Evolutionary conservation across 2,797 vertebrate genomes (phyloP).

Genomic region (Amblyraja radiata): DNA sequence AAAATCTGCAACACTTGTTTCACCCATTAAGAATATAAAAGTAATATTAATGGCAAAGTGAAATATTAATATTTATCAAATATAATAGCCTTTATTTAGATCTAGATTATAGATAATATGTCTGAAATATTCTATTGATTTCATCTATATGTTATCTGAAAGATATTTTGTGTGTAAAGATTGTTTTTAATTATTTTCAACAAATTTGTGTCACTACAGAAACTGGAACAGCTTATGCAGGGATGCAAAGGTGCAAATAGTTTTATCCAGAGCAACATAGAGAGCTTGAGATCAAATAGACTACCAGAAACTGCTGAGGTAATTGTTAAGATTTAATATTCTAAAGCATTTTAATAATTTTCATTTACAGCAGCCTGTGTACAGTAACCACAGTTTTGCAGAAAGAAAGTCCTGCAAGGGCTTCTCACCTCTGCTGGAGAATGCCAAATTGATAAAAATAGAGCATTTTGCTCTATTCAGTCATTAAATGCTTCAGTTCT

Average conservation of each 20-base stretch:
- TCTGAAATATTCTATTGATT: neutral
- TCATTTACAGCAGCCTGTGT: neutral
- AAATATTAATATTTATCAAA: neutral
- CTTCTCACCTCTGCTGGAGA: neutral
- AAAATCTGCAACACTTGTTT: neutral
- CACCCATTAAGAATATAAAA: neutral
- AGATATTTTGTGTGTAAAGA: neutral
- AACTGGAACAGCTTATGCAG: conserved; percentile 69
- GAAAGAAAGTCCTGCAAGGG: neutral
- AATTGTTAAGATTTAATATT: conserved; percentile 39
- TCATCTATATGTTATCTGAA: neutral
- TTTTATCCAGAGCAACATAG: conserved; percentile 70
- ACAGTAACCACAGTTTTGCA: neutral
- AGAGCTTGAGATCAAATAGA: conserved; percentile 57
- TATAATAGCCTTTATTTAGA: neutral
- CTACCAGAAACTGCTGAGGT: conserved; percentile 69
- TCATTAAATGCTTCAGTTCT: neutral
- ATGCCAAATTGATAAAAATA: neutral
- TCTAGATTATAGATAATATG: neutral
- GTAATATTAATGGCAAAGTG: neutral
- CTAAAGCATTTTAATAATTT: neutral
- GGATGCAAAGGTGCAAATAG: conserved; percentile 65
- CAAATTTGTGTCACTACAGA: conserved; percentile 53
- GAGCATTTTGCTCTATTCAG: neutral
- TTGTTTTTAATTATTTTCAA: conserved; percentile 24